Conservation (phyloP, 2,797 vertebrate species). For the Myripristis murdjan region DNA sequence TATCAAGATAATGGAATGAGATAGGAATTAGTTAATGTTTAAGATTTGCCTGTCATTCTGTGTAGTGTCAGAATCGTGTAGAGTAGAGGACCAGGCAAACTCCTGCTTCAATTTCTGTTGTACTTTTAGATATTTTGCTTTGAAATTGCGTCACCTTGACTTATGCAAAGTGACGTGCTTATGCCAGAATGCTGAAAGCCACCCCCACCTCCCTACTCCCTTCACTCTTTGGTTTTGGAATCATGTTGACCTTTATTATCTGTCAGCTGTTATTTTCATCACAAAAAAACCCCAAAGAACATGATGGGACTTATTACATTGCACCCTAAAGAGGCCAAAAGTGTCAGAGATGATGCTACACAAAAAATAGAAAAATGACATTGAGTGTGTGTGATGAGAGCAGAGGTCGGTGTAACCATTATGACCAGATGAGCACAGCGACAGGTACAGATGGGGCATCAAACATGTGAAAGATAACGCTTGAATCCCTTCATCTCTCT, state of each 20-base stretch:
- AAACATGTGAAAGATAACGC: conserved; percentile 4
- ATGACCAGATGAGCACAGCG: conserved; percentile 14
- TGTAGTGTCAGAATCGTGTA: no score
- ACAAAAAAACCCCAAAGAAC: background rate
- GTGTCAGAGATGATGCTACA: background rate
- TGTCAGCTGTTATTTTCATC: background rate
- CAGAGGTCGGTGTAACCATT: conserved; percentile 27
- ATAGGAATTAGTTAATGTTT: no score
- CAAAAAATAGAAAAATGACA: background rate
- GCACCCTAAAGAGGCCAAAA: background rate
- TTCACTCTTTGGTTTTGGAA: background rate
- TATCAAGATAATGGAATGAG: no score
- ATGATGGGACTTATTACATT: background rate
- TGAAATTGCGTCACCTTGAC: background rate
- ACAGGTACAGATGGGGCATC: conserved; percentile 12
- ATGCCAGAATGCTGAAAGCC: background rate
- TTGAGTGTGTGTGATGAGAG: background rate
- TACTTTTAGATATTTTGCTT: no score
- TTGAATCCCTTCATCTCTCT: background rate
- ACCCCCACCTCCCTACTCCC: background rate
- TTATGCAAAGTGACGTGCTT: background rate
- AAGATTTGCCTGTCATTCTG: no score
- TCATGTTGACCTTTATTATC: background rate
- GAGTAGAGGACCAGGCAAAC: no score
- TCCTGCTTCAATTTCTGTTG: no score